Conservation (phyloP, 64 coral and sea anemone genomes). For the Porites lutea region DNA sequence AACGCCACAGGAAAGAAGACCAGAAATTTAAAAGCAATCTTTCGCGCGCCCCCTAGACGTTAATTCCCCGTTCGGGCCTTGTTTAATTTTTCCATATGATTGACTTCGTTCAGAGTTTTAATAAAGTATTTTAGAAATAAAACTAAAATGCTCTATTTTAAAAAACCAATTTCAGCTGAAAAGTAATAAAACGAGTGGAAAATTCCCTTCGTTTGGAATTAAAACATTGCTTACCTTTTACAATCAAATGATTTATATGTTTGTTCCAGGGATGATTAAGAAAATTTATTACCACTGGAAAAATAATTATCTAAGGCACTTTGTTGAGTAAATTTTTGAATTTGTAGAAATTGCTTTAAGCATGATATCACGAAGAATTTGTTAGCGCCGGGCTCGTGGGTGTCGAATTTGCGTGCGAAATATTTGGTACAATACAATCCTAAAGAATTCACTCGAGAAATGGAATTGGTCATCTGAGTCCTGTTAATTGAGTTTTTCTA, state of each 20-base stretch:
- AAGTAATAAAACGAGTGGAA: slow-evolving; percentile 6
- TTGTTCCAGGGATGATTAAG: slow-evolving; percentile 27
- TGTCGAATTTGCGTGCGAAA: background rate
- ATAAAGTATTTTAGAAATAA: background rate
- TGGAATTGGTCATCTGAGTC: background rate
- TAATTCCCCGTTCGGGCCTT: background rate
- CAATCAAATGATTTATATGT: slow-evolving; percentile 44
- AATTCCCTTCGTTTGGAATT: background rate
- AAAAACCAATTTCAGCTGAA: slow-evolving; percentile 36
- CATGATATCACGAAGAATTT: background rate
- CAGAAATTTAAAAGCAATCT: background rate
- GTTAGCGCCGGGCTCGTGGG: no score
- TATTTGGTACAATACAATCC: slow-evolving; percentile 35
- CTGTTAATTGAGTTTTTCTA: slow-evolving; percentile 57
- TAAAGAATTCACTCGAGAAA: slow-evolving; percentile 21
- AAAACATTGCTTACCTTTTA: slow-evolving; percentile 16
- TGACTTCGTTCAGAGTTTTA: slow-evolving; percentile 6
- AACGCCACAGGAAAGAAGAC: background rate
- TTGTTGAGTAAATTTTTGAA: slow-evolving; percentile 26
- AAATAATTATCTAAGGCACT: slow-evolving; percentile 36
- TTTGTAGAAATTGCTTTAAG: slow-evolving; percentile 3
- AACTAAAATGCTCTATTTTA: background rate
- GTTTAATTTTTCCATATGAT: background rate
- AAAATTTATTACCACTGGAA: slow-evolving; percentile 51
- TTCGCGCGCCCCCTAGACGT: background rate